Conservation (phyloP, 37 sponge, comb jelly and placozoan species). For the Geodia barretti region DNA sequence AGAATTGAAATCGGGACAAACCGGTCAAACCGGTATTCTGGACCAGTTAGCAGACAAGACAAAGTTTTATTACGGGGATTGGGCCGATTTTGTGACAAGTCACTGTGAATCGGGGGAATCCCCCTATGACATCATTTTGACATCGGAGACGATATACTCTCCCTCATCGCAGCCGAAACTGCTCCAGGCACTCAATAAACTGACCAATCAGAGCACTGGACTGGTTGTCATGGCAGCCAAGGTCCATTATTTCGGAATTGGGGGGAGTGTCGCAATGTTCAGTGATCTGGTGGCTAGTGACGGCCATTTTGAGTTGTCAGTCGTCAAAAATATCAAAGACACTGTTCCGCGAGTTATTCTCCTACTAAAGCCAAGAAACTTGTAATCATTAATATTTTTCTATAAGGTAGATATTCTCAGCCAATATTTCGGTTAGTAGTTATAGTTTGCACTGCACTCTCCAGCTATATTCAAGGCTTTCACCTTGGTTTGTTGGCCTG, state of each 20-base stretch:
- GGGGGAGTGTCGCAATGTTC: conserved; percentile 81
- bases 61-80: conserved; percentile 78
- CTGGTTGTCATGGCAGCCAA: conserved; percentile 86
- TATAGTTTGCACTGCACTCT: too few species aligned
- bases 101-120: neutral
- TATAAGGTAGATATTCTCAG: too few species aligned
- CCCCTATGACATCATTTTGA: conserved; percentile 85
- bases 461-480: too few species aligned
- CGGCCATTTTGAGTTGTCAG: conserved; percentile 42
- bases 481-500: too few species aligned
- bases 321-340: conserved; percentile 1
- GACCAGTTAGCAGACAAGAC: neutral
- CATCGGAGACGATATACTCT: conserved; percentile 95
- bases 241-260: conserved; percentile 94
- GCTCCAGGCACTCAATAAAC: conserved; percentile 53
- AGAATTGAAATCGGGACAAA: neutral
- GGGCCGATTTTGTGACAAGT: conserved; percentile 30
- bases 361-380: conserved; percentile 8
- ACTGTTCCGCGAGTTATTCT: conserved; percentile 44
- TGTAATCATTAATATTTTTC: too few species aligned
- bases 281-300: conserved; percentile 59
- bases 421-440: too few species aligned
- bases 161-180: conserved; percentile 61
- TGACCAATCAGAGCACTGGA: conserved; percentile 43
- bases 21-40: neutral